Evolutionary conservation across 2,113 vertebrate genomes (phyloP), one percentile per base, ranked within the genome.

Genomic region (Upupa epops): DNA sequence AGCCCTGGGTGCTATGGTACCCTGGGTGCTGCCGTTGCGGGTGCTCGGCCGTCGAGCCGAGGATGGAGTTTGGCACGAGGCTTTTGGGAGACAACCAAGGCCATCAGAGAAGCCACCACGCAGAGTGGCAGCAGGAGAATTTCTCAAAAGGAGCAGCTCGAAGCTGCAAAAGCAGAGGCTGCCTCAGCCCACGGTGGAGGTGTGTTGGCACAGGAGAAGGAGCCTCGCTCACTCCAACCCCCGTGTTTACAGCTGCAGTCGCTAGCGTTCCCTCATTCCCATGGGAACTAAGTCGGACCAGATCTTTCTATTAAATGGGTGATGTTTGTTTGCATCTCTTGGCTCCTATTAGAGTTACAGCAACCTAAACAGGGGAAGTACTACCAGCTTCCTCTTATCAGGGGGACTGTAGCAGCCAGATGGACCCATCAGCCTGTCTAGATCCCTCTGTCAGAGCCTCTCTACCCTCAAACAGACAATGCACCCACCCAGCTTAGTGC

Each of bases 91-190:
- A 59, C 83, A 68, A 61, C 34, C 14, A 31, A 85, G 71, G 31
- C 42, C 78, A 63, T 7, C 59, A 69, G 84, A 80, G 20, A 28
- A 80, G 75, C 13, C 82, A 76, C 42, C 78, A 34, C 56, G 32
- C 40, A 58, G 65, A 9, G 15, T 11, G 51, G 74, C 63, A 92
- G 58, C 65, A 59, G 26, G 5, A 21, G 7, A 3, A 37, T 45
- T 84, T 59, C 90, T n/a, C 77, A 22, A 90, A 93, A 93, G 88
- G 90, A 96, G 90, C 93, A 95, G 73, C 70, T 84, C 58, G 14
- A 8, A 69, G 20, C 69, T 31, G 80, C 80, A 78, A 55, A 56
- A 65, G 88, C 70, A 90, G 66, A 87, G 88, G 83, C 83, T 86
- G 83, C 29, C 60, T 85, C 45, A 77, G 63, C 31, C 48, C 72